Conservation (phyloP, 2,113 vertebrate genomes). For the Dinomys branickii region DNA sequence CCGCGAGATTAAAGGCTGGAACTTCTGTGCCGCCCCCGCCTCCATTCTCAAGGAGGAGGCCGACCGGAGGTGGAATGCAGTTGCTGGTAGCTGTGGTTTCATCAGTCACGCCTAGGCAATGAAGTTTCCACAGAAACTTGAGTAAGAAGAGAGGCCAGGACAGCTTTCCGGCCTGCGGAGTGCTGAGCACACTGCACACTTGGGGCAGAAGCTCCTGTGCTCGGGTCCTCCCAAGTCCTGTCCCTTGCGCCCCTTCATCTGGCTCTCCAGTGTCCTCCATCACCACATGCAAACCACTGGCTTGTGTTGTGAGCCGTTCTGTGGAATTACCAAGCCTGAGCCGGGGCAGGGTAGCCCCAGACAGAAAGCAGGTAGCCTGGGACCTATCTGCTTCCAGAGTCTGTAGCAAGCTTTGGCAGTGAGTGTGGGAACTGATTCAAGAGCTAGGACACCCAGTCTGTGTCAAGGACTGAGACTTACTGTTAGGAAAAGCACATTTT, state of each 20-base stretch:
- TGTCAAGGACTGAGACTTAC: not conserved
- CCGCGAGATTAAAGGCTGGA: not conserved
- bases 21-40: not conserved
- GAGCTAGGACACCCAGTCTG: not conserved
- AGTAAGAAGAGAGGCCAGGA: not conserved
- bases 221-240: not conserved
- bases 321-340: not conserved
- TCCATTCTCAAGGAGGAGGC: not conserved
- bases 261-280: not conserved
- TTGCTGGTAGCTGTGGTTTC: not conserved
- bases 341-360: not conserved
- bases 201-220: not conserved
- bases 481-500: not conserved
- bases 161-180: not conserved
- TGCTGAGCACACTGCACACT: not conserved
- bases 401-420: not conserved
- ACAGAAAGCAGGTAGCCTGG: not conserved
- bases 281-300: not conserved
- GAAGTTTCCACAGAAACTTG: not conserved
- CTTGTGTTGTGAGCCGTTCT: not conserved
- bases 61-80: not conserved
- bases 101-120: not conserved
- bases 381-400: not conserved
- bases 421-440: not conserved
- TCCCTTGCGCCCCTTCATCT: not conserved